phyloP scores from a whole-genome alignment of 2,888 invertebrate species.

The Papilio gigon region DNA sequence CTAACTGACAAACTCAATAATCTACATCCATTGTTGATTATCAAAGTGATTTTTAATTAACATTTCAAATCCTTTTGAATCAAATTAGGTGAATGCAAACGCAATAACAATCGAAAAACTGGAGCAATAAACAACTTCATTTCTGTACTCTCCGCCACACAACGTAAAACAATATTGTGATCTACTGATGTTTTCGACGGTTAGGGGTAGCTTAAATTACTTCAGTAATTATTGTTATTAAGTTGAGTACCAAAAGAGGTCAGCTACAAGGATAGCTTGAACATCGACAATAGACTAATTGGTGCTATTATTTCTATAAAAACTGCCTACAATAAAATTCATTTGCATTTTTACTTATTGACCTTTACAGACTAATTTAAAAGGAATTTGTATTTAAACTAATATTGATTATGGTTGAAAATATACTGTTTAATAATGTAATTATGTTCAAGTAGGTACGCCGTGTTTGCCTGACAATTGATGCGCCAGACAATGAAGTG shows the following conservation, averaged over 20 bases:
- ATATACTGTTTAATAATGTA: not conserved
- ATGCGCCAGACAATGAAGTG: constrained; percentile 28
- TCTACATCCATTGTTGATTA: not conserved
- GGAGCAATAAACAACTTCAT: too few relatives aligned
- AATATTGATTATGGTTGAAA: not conserved
- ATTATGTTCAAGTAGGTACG: too few relatives aligned
- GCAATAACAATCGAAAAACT: too few relatives aligned
- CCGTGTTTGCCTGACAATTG: constrained; percentile 30
- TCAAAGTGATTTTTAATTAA: not conserved
- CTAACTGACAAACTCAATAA: not conserved
- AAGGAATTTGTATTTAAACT: constrained; percentile 11
- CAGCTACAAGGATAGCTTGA: not conserved
- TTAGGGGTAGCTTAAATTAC: not conserved
- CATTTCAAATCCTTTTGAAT: too few relatives aligned
- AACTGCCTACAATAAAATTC: constrained; percentile 30
- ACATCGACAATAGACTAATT: not conserved
- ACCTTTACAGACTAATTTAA: not conserved
- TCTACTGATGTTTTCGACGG: not conserved
- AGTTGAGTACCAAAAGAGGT: not conserved
- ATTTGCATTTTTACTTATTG: constrained; percentile 16
- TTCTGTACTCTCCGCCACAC: too few relatives aligned
- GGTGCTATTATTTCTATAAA: constrained; percentile 20
- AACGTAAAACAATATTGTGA: not conserved
- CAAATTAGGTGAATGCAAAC: too few relatives aligned
- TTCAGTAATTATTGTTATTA: not conserved